These are phyloP conservation scores for Gobius niger DNA, from an alignment of 2,113 vertebrate genomes.

Conservation along the genomic window DNA sequence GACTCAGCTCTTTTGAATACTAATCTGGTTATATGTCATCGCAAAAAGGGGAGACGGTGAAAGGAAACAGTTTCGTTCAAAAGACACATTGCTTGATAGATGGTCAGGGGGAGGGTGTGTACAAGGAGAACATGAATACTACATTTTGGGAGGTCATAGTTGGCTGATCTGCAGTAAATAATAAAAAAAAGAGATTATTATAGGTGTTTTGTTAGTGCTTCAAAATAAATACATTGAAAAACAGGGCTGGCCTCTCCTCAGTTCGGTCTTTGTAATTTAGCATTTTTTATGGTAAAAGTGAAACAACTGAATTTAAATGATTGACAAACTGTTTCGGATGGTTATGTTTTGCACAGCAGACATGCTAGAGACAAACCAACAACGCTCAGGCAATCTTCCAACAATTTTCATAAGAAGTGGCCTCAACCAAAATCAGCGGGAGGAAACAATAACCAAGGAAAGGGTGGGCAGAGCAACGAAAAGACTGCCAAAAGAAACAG, in stretches of 20 bases:
- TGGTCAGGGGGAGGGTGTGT: too few species aligned
- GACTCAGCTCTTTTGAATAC: conserved; percentile 57
- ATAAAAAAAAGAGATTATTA: too few species aligned
- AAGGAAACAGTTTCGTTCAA: conserved; percentile 10
- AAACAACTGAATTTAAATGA: neutral
- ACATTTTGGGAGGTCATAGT: too few species aligned
- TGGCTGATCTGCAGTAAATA: too few species aligned
- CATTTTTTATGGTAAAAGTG: neutral
- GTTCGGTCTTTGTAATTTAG: neutral
- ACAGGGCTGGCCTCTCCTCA: too few species aligned
- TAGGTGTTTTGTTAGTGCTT: too few species aligned
- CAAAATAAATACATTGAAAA: too few species aligned
- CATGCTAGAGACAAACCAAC: neutral
- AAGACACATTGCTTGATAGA: neutral
- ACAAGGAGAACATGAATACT: too few species aligned
- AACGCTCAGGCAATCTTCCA: neutral
- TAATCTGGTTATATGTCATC: conserved; percentile 45
- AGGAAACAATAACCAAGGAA: neutral
- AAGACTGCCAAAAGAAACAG: neutral
- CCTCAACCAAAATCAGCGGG: neutral
- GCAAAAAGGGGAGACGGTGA: conserved; percentile 1
- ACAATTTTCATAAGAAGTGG: neutral
- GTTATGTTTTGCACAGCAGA: neutral
- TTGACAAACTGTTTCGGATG: neutral
- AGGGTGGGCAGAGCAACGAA: neutral